phyloP scores from a whole-genome alignment of 2,888 invertebrate genomes.

The Idaea dimidiata region DNA sequence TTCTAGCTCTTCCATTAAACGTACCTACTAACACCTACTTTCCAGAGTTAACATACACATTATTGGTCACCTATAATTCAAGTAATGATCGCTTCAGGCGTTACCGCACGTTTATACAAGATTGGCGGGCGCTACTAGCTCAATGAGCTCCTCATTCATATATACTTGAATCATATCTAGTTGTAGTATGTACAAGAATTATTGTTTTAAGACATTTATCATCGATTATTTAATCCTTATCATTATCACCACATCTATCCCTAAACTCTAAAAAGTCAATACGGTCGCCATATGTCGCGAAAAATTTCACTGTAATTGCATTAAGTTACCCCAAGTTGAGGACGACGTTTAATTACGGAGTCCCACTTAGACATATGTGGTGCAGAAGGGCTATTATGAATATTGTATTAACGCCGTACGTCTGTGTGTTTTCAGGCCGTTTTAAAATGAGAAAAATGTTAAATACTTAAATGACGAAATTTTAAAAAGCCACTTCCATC shows the following conservation, averaged over 20 bases:
- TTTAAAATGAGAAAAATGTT: neutral
- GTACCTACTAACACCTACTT: too few relatives aligned
- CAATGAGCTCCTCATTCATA: too few relatives aligned
- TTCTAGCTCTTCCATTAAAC: too few relatives aligned
- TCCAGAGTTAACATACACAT: too few relatives aligned
- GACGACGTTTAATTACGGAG: constrained; percentile 71
- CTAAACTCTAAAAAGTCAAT: constrained; percentile 45
- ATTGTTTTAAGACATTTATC: neutral
- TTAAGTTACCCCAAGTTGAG: constrained; percentile 72
- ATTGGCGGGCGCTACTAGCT: too few relatives aligned
- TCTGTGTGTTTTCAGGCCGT: neutral
- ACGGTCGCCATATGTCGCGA: constrained; percentile 75
- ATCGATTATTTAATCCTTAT: neutral
- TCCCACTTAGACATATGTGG: constrained; percentile 78
- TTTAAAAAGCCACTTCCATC: too few relatives aligned
- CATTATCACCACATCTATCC: constrained; percentile 33
- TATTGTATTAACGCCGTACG: constrained; percentile 24
- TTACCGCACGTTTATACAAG: too few relatives aligned
- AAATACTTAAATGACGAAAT: neutral
- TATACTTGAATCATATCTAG: too few relatives aligned
- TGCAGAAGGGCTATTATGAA: constrained; percentile 32
- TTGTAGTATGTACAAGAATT: neutral
- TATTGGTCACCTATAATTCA: too few relatives aligned
- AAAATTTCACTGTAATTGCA: constrained; percentile 78
- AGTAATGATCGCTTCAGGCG: too few relatives aligned